phyloP scores from a whole-genome alignment of 92 coral and sea anemone genomes.

The Porites lobata region DNA sequence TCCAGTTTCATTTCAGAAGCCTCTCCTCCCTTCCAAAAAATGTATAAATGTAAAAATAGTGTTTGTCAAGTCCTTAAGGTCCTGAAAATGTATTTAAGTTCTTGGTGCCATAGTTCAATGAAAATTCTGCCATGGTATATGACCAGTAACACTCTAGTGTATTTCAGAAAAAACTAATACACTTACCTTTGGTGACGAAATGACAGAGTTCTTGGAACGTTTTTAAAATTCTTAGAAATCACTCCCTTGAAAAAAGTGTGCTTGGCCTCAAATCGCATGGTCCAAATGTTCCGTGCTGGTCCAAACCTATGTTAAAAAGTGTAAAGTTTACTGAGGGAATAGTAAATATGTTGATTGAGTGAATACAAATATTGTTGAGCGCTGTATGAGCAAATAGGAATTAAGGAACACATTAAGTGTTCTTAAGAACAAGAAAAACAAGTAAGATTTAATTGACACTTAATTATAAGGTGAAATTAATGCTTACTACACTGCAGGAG shows the following conservation, averaged over 20 bases:
- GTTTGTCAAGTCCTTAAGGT: constrained; percentile 15
- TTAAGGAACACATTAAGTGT: too few relatives aligned
- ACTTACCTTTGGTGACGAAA: too few relatives aligned
- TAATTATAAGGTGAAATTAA: too few relatives aligned
- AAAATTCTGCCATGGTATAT: not conserved
- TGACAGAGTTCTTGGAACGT: not conserved
- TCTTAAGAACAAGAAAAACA: too few relatives aligned
- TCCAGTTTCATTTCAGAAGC: not conserved
- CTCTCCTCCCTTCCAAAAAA: constrained; percentile 20
- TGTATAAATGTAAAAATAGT: constrained; percentile 4
- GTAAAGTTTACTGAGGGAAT: not conserved
- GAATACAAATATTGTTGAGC: too few relatives aligned
- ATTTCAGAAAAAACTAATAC: not conserved
- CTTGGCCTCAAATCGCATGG: constrained; percentile 5
- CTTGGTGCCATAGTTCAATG: constrained; percentile 7
- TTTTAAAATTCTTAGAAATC: not conserved
- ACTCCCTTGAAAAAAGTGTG: constrained; percentile 27
- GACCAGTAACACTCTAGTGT: not conserved
- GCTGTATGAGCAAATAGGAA: too few relatives aligned
- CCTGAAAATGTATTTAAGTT: constrained; percentile 18
- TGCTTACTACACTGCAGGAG: too few relatives aligned
- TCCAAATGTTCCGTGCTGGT: constrained; percentile 5
- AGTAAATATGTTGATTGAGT: too few relatives aligned
- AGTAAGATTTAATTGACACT: too few relatives aligned
- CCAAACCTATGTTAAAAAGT: constrained; percentile 20